Base-by-base conservation (phyloP, 2,888 invertebrate genomes). In the Drosophila flavopinicola region DNA sequence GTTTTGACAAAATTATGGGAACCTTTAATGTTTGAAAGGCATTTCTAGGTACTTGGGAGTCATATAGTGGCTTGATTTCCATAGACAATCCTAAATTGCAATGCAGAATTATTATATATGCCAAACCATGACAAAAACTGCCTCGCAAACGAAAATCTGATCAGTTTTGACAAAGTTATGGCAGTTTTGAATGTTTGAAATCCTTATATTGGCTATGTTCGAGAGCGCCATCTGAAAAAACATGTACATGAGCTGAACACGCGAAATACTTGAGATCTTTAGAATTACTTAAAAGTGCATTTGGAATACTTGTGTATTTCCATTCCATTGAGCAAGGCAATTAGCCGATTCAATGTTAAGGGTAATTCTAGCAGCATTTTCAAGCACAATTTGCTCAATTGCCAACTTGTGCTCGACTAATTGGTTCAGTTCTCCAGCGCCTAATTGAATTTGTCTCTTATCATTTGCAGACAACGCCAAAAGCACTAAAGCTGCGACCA, bases 391-490 rank as follows among this genome's bases (percentile, higher is more conserved):
- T 66, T 42, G 2, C 1, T 10, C 20, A 11, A 33, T 37, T 47
- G 15, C 39, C 30, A 30, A 44, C n/a, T 39, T 37, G 27, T 33
- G 6, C 2, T 30, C 13, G 6, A 6, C 10, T 20, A 20, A 30
- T 30, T 20, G 10, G 20, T 25, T 54, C 1, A 11, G 7, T 15
- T 6, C 3, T 27, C 2, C 20, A 20, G 17, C 17, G 6, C 15
- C 37, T 44, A 44, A 63, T 68, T 27, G 13, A 37, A 38, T 24
- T 38, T 39, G 32, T 25, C 57, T 74, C 38, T 59, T 74, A 48
- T 68, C 54, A n/a, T 32, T 57, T 53, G 10, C 75, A 71, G 71
- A 68, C 38, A 47, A 51, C 53, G 33, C 42, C 23, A 32, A 33
- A 32, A 58, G 70, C 57, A 58, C 32, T 20, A 37, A 37, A 47